Base-by-base conservation (phyloP, 1,140 invertebrate genomes). In the Ladona fulva region DNA sequence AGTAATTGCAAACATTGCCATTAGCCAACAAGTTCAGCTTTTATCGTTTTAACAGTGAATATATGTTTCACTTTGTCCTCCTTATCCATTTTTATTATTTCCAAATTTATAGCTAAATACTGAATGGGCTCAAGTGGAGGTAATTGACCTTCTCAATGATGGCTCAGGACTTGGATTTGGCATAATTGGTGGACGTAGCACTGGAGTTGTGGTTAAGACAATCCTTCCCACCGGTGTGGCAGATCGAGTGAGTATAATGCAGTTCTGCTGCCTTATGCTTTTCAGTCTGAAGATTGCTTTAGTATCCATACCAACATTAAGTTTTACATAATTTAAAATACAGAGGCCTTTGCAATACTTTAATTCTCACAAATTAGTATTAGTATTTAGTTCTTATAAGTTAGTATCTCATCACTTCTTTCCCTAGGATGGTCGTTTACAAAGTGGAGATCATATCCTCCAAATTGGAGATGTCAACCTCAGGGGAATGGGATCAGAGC, bases 201-300 rank as follows among this genome's bases (percentile, higher is more conserved):
- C 96, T 24, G 97, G 96, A n/a, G 97, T 98, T 76, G 95, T 98
- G 11, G 95, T 98, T 77, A 98, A 98, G 85, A 98, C 94, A 77
- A 93, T 98, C 75, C 88, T 97, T 24, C 95, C 95, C 16, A 96
- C 95, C 24, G 95, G 95, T 81, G 92, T 95, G 11, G 95, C 96
- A 22, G 95, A 97, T 85, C 90, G 94, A 86, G 94, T 95, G 84
- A 89, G 87, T 87, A 24, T 78, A 29, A 52, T 52, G 10, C 10
- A 52, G 44, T 10, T 10, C 44, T 52, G n/a, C n/a, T n/a, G n/a
- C 44, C 44, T 10, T 52, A 19, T 10, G 44, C 44, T 66, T 66
- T 66, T 66, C 14, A 66, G 3, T 16, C 12, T 37, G 29, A 37
- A 37, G 29, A 37, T 5, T 66, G 52, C 52, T 66, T 66, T 66